A percentile compares a stretch with the other conserved stretches of the same genome.
Evolutionary conservation across 1,140 invertebrate genomes (phyloP).

Genomic region (Drosophila lacteicornis): DNA sequence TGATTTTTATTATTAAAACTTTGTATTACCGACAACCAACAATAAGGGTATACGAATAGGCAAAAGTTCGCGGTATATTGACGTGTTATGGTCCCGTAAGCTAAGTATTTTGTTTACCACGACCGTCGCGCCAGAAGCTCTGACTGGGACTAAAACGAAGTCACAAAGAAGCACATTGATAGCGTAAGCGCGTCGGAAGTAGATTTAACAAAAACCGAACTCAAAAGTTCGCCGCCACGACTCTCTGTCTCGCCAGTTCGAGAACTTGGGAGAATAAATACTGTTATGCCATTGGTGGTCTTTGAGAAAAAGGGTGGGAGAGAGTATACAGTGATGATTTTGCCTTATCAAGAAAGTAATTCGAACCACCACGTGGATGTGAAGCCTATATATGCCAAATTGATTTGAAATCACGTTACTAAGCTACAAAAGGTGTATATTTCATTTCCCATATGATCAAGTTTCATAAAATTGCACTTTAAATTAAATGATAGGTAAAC

Average conservation of each 20-base stretch:
- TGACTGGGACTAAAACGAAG: conserved; percentile 26
- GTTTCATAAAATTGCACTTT: too few species aligned
- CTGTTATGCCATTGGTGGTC: conserved; percentile 20
- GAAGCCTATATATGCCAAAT: conserved; percentile 1
- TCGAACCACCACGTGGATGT: conserved; percentile 23
- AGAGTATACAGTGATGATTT: conserved; percentile 27
- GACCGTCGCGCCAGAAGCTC: conserved; percentile 20
- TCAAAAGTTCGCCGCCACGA: conserved; percentile 2
- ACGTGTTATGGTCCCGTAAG: conserved; percentile 2
- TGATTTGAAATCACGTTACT: background rate
- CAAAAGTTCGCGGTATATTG: conserved; percentile 3
- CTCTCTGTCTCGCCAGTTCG: background rate
- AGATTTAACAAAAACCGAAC: conserved; percentile 7
- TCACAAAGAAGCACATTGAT: conserved; percentile 2
- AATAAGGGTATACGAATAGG: background rate
- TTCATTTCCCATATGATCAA: background rate
- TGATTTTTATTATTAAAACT: background rate
- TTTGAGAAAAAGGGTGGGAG: conserved; percentile 3
- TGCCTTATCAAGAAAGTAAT: conserved; percentile 3
- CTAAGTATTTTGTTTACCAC: background rate
- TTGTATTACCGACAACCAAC: background rate
- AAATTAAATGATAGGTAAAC: too few species aligned
- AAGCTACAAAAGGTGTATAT: too few species aligned
- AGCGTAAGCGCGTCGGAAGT: background rate
- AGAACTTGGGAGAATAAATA: conserved; percentile 14